Evolutionary conservation across 2,113 vertebrate species (phyloP).

Genomic region (Notechis scutatus): DNA sequence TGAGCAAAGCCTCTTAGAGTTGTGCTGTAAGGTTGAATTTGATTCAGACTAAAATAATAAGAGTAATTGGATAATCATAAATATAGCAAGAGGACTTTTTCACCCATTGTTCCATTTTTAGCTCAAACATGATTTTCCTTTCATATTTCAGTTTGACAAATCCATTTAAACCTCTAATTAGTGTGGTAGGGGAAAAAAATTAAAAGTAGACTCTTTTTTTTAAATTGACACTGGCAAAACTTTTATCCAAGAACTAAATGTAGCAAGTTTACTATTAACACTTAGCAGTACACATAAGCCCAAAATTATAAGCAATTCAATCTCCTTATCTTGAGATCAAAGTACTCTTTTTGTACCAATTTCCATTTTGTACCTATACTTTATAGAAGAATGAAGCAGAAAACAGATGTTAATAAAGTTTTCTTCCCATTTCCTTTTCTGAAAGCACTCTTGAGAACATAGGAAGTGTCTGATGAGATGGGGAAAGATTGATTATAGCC

Average conservation of each 20-base stretch:
- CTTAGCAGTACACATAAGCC: background rate
- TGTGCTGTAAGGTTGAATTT: background rate
- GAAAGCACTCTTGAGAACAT: background rate
- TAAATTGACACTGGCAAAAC: background rate
- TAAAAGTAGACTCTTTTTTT: background rate
- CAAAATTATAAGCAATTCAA: background rate
- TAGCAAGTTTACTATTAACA: background rate
- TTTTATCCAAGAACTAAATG: background rate
- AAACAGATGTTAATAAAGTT: background rate
- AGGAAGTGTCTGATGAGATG: background rate
- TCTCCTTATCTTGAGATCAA: background rate
- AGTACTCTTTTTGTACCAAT: background rate
- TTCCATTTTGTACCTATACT: background rate
- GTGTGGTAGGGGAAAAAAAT: background rate
- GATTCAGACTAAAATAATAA: conserved; percentile 27
- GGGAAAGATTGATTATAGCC: background rate
- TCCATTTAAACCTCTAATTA: background rate
- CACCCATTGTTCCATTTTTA: conserved; percentile 6
- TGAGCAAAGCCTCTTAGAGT: background rate
- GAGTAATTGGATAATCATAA: conserved; percentile 28
- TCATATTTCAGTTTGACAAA: background rate
- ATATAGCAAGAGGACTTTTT: conserved; percentile 3
- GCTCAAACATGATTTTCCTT: background rate
- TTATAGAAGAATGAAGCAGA: background rate
- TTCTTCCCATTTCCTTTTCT: background rate